phyloP scores from a whole-genome alignment of 1,140 invertebrate genomes.

The Ephestia elutella region DNA sequence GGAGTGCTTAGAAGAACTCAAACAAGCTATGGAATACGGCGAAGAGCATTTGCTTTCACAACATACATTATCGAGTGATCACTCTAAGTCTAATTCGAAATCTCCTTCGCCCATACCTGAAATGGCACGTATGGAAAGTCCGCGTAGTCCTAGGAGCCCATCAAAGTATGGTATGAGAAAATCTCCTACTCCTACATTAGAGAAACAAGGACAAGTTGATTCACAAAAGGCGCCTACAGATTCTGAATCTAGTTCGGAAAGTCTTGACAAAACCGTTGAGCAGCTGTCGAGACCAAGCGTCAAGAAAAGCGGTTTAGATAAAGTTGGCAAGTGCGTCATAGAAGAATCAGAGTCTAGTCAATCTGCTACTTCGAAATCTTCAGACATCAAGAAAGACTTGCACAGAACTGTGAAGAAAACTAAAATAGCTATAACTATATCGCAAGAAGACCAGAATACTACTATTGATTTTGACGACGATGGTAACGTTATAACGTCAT shows the following conservation, averaged over 20 bases:
- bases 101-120: constrained; percentile 64
- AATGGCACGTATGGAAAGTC: constrained; percentile 57
- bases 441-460: constrained; percentile 73
- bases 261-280: constrained; percentile 70
- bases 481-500: constrained; percentile 65
- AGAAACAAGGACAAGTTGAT: constrained; percentile 78
- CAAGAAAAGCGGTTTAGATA: constrained; percentile 59
- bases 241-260: constrained; percentile 72
- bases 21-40: constrained; percentile 69
- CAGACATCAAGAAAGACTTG: constrained; percentile 48
- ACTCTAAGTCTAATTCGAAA: constrained; percentile 68
- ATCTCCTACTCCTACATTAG: constrained; percentile 75
- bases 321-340: constrained; percentile 65
- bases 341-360: constrained; percentile 73
- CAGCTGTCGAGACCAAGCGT: constrained; percentile 50
- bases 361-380: constrained; percentile 62
- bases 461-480: constrained; percentile 70
- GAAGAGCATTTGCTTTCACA: constrained; percentile 65
- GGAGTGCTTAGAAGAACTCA: constrained; percentile 67
- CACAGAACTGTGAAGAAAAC: constrained; percentile 59
- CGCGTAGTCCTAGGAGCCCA: constrained; percentile 62
- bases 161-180: constrained; percentile 66
- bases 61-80: constrained; percentile 62
- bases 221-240: constrained; percentile 70
- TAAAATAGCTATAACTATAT: constrained; percentile 72